Conservation (phyloP, 2,888 invertebrate species). For the Polietes domitor region DNA sequence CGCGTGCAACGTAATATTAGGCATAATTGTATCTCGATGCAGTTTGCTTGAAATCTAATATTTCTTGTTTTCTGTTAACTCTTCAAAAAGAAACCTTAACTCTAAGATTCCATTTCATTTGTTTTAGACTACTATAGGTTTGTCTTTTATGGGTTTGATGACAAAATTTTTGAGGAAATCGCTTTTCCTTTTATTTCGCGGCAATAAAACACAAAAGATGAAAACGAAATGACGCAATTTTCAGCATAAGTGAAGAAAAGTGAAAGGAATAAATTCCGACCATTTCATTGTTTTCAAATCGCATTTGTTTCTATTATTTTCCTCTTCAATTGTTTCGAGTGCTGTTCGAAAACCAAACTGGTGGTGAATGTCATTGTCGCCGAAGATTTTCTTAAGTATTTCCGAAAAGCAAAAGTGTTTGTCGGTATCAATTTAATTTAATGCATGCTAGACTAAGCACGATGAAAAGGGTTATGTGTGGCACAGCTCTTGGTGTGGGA, state of each 20-base stretch:
- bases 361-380: slow-evolving; percentile 3
- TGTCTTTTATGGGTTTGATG: not conserved
- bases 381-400: not conserved
- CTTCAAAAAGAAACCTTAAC: not conserved
- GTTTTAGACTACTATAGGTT: too few relatives aligned
- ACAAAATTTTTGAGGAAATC: slow-evolving; percentile 7
- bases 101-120: slow-evolving; percentile 11
- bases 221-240: not conserved
- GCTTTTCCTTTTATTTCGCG: not conserved
- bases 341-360: not conserved
- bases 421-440: not conserved
- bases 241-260: not conserved
- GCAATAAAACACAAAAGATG: not conserved
- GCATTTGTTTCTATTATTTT: not conserved
- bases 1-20: too few relatives aligned
- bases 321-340: not conserved
- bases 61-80: not conserved
- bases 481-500: not conserved
- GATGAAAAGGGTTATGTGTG: slow-evolving; percentile 17
- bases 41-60: not conserved
- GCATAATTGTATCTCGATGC: not conserved
- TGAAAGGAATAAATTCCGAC: slow-evolving; percentile 5
- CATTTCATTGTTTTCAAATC: slow-evolving; percentile 19
- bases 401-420: not conserved
- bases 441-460: too few relatives aligned